These are phyloP conservation scores for Eulemur rufifrons DNA, from an alignment of 2,113 vertebrate genomes.

Conservation along the genomic window DNA sequence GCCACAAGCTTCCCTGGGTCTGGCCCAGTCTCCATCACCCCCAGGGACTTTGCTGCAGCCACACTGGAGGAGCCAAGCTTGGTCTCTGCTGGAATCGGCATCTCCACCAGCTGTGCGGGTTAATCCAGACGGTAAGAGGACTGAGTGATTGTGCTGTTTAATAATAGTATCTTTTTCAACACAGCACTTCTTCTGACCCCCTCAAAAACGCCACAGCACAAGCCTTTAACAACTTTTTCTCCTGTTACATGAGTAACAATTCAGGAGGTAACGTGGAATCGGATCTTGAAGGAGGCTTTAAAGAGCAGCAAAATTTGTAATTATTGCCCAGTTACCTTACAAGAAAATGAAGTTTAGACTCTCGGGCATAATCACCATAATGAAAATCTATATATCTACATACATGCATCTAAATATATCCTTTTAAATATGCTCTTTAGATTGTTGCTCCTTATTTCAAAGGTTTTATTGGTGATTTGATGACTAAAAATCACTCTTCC, in stretches of 20 bases:
- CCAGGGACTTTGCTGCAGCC: neutral
- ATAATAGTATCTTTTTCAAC: neutral
- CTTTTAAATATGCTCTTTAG: neutral
- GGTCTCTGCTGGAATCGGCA: accelerated
- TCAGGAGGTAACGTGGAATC: neutral
- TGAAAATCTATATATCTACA: neutral
- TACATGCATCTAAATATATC: neutral
- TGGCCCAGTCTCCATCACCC: no score
- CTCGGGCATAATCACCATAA: neutral
- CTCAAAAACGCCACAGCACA: no score
- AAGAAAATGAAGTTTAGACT: neutral
- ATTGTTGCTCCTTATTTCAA: neutral
- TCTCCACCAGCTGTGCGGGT: no score
- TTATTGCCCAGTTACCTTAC: neutral
- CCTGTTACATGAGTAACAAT: neutral
- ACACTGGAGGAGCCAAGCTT: neutral
- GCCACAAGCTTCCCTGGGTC: no score
- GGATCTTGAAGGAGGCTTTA: neutral
- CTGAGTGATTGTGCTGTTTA: neutral
- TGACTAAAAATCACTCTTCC: neutral
- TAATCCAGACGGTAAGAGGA: no score
- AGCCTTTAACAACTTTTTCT: neutral
- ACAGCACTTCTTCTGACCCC: neutral
- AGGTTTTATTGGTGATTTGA: neutral
- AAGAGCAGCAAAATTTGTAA: neutral